A percentile compares a stretch with the other conserved stretches of the same genome.
These are phyloP conservation scores for Acleris laterana DNA, from an alignment of 2,888 invertebrate genomes.

Conservation along the genomic window DNA sequence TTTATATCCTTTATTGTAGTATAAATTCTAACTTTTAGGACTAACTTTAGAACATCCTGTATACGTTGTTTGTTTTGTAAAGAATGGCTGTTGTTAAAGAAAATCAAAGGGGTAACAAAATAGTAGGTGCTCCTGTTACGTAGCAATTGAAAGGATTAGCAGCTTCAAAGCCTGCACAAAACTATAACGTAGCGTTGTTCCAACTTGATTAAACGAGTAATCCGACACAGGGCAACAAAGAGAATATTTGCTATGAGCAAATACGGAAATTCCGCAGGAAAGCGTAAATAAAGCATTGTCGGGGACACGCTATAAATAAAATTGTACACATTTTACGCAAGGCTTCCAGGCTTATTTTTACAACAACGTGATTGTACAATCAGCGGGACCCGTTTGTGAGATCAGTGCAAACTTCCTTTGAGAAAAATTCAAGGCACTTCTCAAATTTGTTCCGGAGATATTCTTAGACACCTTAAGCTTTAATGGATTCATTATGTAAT, in stretches of 20 bases:
- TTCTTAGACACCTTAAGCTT: constrained; percentile 33
- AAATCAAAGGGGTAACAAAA: neutral
- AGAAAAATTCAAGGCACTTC: constrained; percentile 10
- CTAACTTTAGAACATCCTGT: no score
- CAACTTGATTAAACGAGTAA: constrained; percentile 27
- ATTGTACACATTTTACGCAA: constrained; percentile 8
- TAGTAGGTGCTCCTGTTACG: neutral
- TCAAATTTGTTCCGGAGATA: constrained; percentile 18
- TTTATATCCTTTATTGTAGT: constrained; percentile 13
- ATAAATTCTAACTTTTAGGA: no score
- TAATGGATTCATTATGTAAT: constrained; percentile 42
- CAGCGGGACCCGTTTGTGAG: constrained; percentile 1
- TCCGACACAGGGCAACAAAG: constrained; percentile 16
- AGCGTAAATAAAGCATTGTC: constrained; percentile 21
- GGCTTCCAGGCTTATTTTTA: constrained; percentile 7
- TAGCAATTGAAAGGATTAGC: neutral
- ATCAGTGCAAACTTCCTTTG: constrained; percentile 20
- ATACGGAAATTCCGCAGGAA: constrained; percentile 26
- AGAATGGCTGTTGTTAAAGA: neutral
- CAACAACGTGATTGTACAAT: constrained; percentile 20
- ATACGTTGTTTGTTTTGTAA: no score
- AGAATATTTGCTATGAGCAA: constrained; percentile 29
- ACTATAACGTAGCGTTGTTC: neutral
- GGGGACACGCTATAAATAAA: constrained; percentile 21
- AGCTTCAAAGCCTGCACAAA: neutral